Evolutionary conservation across 64 coral and sea anemone species (phyloP), one percentile per base, ranked within the genome.

Genomic region (Actinia equina): DNA sequence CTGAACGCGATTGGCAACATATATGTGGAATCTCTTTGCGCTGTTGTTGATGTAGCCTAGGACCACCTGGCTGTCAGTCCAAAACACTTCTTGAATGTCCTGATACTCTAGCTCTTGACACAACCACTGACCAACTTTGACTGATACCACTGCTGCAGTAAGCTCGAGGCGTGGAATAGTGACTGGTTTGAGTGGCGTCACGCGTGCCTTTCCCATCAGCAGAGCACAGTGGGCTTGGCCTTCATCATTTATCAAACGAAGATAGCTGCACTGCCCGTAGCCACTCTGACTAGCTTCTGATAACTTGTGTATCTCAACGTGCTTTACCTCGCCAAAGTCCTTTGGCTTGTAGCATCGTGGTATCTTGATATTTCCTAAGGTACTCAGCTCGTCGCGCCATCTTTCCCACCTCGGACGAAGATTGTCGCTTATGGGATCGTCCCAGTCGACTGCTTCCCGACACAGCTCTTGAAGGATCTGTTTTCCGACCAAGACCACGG

Each of bases 81-180:
- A 44, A 22, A 77, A 77, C 42, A 77, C 71, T 44, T 77, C 71
- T 6, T 5, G 5, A 15, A 77, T 44, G 26, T 77, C 42, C 23
- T 77, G 5, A 22, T 77, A 77, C 42, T 77, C 71, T 22, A 77
- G 16, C 16, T 77, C 71, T 27, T 44, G 25, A 77, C 71, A 77
- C 25, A 77, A 44, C 71, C 71, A 77, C 71, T 77, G 23, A 44
- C 71, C 26, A 8, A 77, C 71, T 3, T 77, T 37, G 2, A 44
- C 71, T 7, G 71, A 77, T 77, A 77, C 71, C 42, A 77, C 71
- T 41, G 71, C 71, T 77, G 71, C 71, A 77, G 71, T 77, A 27
- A 77, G 71, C 42, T 77, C 71, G 5, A 77, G 16, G 26, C 71
- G 71, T 44, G 71, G 71, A 41, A 62, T 77, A 22, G 71, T 77